Conservation (phyloP, 2,888 invertebrate species). For the Polydrusus tereticollis region DNA sequence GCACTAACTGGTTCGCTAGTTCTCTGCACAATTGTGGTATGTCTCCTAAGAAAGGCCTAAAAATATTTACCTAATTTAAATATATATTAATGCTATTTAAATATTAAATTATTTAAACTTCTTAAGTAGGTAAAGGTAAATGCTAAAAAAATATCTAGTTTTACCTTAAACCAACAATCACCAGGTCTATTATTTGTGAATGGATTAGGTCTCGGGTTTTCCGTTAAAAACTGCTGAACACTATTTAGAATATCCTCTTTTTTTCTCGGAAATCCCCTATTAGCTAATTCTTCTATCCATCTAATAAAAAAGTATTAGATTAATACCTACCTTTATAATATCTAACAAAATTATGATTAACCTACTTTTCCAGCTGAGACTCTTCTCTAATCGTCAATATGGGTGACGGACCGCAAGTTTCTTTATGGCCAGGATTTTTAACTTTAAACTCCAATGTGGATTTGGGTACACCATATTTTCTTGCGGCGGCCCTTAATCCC, state of each 20-base stretch:
- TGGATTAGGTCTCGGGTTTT: conserved; percentile 45
- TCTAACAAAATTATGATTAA: background rate
- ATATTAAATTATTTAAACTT: background rate
- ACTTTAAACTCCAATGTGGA: conserved; percentile 40
- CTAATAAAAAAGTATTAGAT: conserved; percentile 2
- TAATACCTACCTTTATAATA: background rate
- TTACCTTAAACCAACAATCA: conserved; percentile 47
- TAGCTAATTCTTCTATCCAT: conserved; percentile 40
- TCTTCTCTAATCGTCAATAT: conserved; percentile 25
- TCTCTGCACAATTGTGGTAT: conserved; percentile 52
- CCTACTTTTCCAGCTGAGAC: background rate
- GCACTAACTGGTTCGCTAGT: conserved; percentile 55
- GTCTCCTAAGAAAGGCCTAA: conserved; percentile 56
- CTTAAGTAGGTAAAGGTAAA: background rate
- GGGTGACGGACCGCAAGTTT: conserved; percentile 30
- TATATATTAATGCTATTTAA: background rate
- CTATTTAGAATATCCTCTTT: conserved; percentile 38
- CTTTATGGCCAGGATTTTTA: conserved; percentile 39
- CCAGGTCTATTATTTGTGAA: conserved; percentile 48
- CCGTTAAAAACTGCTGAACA: conserved; percentile 45
- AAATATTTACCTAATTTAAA: background rate
- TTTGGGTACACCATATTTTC: conserved; percentile 39
- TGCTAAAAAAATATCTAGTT: background rate
- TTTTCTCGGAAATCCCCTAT: conserved; percentile 40
- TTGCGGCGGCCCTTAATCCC: conserved; percentile 31